These are phyloP conservation scores for Cuniculus paca DNA, from an alignment of 2,797 vertebrate genomes.

Conservation along the genomic window DNA sequence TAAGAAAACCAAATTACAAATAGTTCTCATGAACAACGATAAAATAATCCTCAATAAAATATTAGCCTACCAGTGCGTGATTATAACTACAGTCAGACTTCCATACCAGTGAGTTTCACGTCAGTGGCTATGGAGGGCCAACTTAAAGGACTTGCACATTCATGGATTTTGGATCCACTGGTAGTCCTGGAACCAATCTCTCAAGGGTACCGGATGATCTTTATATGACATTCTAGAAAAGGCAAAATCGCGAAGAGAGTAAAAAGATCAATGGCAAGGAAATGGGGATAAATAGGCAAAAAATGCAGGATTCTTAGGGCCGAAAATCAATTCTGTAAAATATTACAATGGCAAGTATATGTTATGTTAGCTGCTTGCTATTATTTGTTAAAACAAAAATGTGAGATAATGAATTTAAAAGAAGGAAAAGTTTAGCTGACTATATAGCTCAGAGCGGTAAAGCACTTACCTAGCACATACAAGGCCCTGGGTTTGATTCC, in stretches of 20 bases:
- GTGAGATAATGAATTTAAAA: background rate
- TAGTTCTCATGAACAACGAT: background rate
- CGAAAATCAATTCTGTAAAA: background rate
- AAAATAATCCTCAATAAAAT: slow-evolving; percentile 25
- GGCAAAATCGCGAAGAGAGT: background rate
- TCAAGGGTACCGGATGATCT: background rate
- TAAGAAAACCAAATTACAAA: background rate
- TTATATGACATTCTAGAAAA: background rate
- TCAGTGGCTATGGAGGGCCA: background rate
- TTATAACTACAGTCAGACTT: background rate
- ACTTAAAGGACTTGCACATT: background rate
- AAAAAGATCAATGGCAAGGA: background rate
- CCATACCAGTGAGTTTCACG: no score
- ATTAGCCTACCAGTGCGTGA: background rate
- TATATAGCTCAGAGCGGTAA: background rate
- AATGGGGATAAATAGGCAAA: background rate
- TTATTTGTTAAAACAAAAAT: background rate
- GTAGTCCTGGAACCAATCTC: background rate
- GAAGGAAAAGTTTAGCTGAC: background rate
- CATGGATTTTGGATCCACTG: background rate
- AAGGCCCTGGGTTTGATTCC: background rate
- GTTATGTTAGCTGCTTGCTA: background rate
- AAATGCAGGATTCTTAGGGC: background rate
- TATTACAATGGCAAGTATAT: background rate
- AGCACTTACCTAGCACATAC: background rate